Base-by-base conservation (phyloP, 1,140 invertebrate species). In the Nilaparvata lugens region DNA sequence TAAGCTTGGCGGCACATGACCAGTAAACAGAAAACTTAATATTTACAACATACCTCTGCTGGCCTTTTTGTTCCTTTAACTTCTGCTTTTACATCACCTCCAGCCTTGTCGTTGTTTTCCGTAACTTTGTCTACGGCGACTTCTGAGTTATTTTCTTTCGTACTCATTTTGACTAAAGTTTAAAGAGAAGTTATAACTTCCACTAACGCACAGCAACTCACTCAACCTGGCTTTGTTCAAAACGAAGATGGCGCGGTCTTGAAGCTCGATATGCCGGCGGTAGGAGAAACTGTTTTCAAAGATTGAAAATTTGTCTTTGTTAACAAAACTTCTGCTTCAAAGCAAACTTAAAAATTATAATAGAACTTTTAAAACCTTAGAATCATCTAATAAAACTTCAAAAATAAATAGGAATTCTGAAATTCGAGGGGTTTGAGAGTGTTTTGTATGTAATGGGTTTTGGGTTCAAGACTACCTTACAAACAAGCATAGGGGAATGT, bases 11-110 rank as follows among this genome's bases (percentile, higher is more conserved):
- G 45, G 45, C 45, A 48, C 58, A 48, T 48, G 7, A 56, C n/a
- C 14, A 23, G 42, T 55, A 35, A 55, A 60, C 52, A 18, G 21
- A 56, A 58, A 54, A 7, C 31, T 55, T 62, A 57, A 13, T 57
- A 61, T 28, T 43, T 24, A 58, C 21, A 53, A 84, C 86, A 87
- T 77, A 91, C 88, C 82, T 91, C 89, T 69, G 87, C 86, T 76
- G 88, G 81, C 80, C 89, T 85, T 79, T 91, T 91, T 72, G 85
- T 87, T 74, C 87, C 88, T 79, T 91, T 91, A 67, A 89, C 78
- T 70, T 89, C 87, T 73, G 84, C 85, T 79, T 90, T 89, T 43
- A 82, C 81, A 73, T 88, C 86, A 52, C 69, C 75, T 60, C 76
- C 74, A 64, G 78, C 72, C 77, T 87, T 88, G 72, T 88, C 86